Evolutionary conservation across 2,797 vertebrate genomes (phyloP).

Genomic region (Poeciliopsis paucimaculata): DNA sequence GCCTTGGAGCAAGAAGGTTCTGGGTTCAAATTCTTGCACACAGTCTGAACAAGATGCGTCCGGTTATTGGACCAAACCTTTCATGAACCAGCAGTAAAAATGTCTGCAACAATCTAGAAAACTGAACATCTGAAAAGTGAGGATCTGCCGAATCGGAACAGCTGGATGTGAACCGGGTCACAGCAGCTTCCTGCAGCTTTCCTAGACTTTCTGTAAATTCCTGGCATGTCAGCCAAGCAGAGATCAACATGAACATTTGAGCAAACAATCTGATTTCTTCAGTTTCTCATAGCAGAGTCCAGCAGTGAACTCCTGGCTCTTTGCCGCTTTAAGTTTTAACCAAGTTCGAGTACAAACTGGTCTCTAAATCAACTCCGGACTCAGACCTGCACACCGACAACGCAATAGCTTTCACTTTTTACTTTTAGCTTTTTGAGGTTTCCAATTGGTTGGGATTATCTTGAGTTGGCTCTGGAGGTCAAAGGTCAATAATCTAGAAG

Average conservation of each 20-base stretch:
- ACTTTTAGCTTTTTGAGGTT: not conserved
- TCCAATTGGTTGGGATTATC: not conserved
- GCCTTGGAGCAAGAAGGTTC: not conserved
- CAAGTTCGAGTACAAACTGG: no score
- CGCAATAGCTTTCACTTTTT: not conserved
- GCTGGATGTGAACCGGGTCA: no score
- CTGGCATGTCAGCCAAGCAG: not conserved
- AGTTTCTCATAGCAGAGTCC: not conserved
- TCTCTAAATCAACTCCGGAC: no score
- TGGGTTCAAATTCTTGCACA: not conserved
- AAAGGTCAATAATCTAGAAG: not conserved
- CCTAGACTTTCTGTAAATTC: not conserved
- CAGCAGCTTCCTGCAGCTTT: not conserved
- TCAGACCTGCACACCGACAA: no score
- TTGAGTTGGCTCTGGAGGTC: not conserved
- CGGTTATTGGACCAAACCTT: not conserved
- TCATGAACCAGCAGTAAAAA: not conserved
- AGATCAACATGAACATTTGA: not conserved
- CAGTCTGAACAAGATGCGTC: not conserved
- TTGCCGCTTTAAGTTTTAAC: no score
- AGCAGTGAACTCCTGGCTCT: no score
- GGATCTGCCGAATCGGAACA: not conserved
- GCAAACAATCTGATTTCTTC: not conserved
- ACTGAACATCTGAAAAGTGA: not conserved
- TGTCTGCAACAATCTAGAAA: not conserved